A percentile compares a stretch with the other conserved stretches of the same genome.
Conservation (phyloP, 2,888 invertebrate species). For the Mesorhabditis sp. region DNA sequence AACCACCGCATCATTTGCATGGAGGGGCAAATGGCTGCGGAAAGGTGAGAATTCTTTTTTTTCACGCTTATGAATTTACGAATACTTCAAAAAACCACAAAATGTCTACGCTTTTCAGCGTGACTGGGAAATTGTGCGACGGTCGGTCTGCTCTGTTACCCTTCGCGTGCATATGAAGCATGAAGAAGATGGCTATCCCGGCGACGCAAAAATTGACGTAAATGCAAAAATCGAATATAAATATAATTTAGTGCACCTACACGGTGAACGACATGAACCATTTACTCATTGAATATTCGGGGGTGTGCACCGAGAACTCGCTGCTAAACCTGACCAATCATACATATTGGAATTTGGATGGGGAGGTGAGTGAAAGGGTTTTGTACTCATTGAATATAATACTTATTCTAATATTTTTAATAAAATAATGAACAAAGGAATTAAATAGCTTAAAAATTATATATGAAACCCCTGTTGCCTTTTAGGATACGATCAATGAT, state of each 20-base stretch:
- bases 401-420: not conserved
- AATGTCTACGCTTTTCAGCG: constrained; percentile 19
- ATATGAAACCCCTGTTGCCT: not conserved
- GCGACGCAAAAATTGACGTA: constrained; percentile 35
- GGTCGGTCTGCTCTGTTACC: constrained; percentile 23
- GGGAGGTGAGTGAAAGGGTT: constrained; percentile 19
- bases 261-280: constrained; percentile 41
- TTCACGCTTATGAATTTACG: not conserved
- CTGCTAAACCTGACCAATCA: constrained; percentile 36
- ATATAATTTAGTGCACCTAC: constrained; percentile 29
- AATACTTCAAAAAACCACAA: constrained; percentile 6
- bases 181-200: constrained; percentile 32
- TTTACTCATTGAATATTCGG: constrained; percentile 36
- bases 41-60: constrained; percentile 18
- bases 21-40: constrained; percentile 32
- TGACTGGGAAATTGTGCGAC: constrained; percentile 34
- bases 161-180: constrained; percentile 20
- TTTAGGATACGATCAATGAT: constrained; percentile 19
- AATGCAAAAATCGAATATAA: not conserved
- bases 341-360: constrained; percentile 41
- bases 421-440: not conserved
- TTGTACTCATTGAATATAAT: not conserved
- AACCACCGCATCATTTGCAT: constrained; percentile 29
- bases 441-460: not conserved
- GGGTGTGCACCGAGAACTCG: constrained; percentile 21